Percentiles rank a stretch among this genome's conserved stretches.
Evolutionary conservation across 2,888 invertebrate genomes (phyloP).

Genomic region (Antheraea assamensis): DNA sequence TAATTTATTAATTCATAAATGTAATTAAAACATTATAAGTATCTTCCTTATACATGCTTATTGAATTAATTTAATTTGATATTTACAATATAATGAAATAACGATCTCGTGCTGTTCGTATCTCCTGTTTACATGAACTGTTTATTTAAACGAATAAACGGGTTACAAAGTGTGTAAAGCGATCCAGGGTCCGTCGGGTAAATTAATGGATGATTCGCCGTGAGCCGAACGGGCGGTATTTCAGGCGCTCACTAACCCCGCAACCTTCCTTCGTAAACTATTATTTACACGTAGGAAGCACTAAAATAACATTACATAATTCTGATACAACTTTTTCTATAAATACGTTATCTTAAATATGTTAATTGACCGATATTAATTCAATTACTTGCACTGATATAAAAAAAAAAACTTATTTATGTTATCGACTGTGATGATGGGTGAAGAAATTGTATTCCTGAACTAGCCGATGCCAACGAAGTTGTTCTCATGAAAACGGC

Average conservation of each 20-base stretch:
- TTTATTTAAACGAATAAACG: constrained; percentile 19
- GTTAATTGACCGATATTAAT: neutral
- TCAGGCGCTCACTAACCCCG: constrained; percentile 47
- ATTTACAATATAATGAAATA: neutral
- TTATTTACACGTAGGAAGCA: constrained; percentile 33
- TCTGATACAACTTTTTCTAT: constrained; percentile 3
- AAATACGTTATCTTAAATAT: neutral
- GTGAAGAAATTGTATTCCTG: neutral
- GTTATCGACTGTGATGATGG: neutral
- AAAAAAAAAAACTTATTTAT: neutral
- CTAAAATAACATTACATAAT: constrained; percentile 18
- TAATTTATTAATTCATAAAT: too few relatives aligned
- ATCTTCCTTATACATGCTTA: neutral
- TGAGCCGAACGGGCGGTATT: constrained; percentile 41
- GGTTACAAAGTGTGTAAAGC: constrained; percentile 29
- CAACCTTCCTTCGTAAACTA: constrained; percentile 36
- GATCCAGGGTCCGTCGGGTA: constrained; percentile 33
- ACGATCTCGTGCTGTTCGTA: neutral
- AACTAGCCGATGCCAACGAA: too few relatives aligned
- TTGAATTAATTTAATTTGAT: too few relatives aligned
- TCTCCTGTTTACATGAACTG: constrained; percentile 21
- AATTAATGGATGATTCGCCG: constrained; percentile 50
- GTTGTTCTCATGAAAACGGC: too few relatives aligned
- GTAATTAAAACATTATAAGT: neutral
- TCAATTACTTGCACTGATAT: neutral